A percentile compares a stretch with the other conserved stretches of the same genome.
phyloP scores from a whole-genome alignment of 2,888 invertebrate genomes.

The Monoplex corrugatus region DNA sequence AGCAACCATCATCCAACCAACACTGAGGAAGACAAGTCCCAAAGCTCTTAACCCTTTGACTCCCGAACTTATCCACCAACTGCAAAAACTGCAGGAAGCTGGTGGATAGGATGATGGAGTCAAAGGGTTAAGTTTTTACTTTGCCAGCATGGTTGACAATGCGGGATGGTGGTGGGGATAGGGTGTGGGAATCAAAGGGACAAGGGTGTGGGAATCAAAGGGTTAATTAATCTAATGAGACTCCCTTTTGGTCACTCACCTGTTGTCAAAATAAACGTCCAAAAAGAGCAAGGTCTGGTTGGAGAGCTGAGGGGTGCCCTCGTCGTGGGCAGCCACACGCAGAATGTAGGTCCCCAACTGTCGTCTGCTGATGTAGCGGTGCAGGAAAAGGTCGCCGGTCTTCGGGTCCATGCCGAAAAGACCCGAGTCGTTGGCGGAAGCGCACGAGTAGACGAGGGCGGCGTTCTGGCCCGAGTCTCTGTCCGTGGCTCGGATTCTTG shows the following conservation, averaged over 20 bases:
- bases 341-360: conserved; percentile 51
- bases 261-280: conserved; percentile 58
- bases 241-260: not conserved
- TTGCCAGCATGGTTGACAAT: too few species aligned
- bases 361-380: not conserved
- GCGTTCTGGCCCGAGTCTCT: conserved; percentile 96
- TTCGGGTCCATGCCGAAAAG: conserved; percentile 81
- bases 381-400: conserved; percentile 79
- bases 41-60: too few species aligned
- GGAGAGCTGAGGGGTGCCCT: conserved; percentile 48
- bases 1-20: too few species aligned
- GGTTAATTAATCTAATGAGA: too few species aligned
- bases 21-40: too few species aligned
- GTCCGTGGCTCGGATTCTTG: conserved; percentile 91
- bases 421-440: conserved; percentile 84
- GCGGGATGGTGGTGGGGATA: too few species aligned
- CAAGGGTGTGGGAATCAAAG: too few species aligned
- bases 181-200: too few species aligned
- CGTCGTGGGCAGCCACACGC: conserved; percentile 51
- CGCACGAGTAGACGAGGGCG: conserved; percentile 95
- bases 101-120: too few species aligned
- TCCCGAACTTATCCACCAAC: too few species aligned
- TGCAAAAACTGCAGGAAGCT: too few species aligned
- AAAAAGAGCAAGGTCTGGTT: conserved; percentile 55
- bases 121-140: too few species aligned